Percentiles rank a stretch among this genome's conserved stretches.
phyloP scores from a whole-genome alignment of 2,113 vertebrate species.

The Mandrillus leucophaeus region DNA sequence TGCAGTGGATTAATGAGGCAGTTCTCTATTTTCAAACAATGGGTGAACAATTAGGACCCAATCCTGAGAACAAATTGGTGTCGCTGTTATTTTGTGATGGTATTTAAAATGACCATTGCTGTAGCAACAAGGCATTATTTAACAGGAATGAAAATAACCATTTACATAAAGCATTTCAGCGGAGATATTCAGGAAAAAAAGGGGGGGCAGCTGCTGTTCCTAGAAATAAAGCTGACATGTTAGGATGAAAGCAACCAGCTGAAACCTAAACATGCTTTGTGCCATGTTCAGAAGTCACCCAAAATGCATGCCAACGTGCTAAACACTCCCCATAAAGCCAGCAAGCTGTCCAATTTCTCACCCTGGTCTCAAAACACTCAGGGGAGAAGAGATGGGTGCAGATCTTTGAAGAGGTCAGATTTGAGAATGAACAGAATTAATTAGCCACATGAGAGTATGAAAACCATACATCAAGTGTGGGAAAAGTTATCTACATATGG shows the following conservation, averaged over 20 bases:
- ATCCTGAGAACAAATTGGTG: conserved; percentile 39
- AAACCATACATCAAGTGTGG: neutral
- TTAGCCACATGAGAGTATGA: neutral
- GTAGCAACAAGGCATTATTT: neutral
- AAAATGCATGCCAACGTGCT: neutral
- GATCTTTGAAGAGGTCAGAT: conserved; percentile 10
- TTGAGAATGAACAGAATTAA: neutral
- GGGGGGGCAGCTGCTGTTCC: conserved; percentile 49
- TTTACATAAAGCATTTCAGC: conserved; percentile 26
- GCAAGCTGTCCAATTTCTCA: neutral
- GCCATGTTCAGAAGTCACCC: conserved; percentile 44
- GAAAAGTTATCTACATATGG: neutral
- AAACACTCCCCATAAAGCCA: neutral
- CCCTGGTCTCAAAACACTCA: neutral
- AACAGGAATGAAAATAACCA: conserved; percentile 39
- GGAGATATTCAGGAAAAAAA: neutral
- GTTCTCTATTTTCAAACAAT: conserved; percentile 37
- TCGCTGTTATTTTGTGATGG: conserved; percentile 26
- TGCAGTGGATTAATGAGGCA: neutral
- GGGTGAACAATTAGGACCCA: neutral
- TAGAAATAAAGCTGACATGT: conserved; percentile 60
- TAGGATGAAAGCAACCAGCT: conserved; percentile 46
- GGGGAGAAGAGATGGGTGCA: neutral
- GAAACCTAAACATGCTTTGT: neutral
- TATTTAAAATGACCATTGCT: conserved; percentile 52